Conservation (phyloP, 2,113 vertebrate species). For the Balaenoptera acutorostrata region DNA sequence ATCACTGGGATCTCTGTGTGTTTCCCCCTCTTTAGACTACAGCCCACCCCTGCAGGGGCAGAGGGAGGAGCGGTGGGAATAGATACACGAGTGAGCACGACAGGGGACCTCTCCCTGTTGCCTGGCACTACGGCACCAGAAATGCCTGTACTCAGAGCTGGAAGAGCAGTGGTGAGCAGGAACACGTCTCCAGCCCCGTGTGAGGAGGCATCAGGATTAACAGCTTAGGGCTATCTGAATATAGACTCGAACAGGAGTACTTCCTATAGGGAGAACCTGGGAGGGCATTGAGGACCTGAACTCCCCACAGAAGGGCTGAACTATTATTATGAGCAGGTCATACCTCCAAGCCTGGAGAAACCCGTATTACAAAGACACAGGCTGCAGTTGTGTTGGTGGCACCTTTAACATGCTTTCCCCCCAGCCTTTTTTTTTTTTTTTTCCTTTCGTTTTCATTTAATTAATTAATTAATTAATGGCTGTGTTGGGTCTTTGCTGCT, state of each 20-base stretch:
- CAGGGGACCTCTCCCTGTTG: not conserved
- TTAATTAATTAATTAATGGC: no score
- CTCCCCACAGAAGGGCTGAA: not conserved
- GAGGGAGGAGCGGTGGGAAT: not conserved
- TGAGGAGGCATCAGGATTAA: not conserved
- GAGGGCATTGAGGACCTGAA: not conserved
- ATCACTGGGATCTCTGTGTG: not conserved
- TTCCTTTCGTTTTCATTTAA: no score
- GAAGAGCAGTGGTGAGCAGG: rapidly evolving
- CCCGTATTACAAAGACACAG: not conserved
- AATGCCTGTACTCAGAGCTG: not conserved
- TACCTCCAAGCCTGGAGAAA: not conserved
- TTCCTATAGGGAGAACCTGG: not conserved
- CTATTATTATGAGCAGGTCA: not conserved
- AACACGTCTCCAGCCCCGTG: not conserved
- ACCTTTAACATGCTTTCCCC: not conserved
- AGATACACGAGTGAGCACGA: rapidly evolving
- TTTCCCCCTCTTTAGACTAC: no score
- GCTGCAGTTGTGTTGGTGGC: rapidly evolving
- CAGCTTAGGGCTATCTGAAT: not conserved
- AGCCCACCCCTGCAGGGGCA: not conserved
- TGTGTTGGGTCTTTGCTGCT: no score
- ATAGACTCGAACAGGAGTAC: not conserved
- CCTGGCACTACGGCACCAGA: not conserved
- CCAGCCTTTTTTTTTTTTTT: no score